Conservation (phyloP, 2,797 vertebrate species). For the Crocodylus rhombifer region DNA sequence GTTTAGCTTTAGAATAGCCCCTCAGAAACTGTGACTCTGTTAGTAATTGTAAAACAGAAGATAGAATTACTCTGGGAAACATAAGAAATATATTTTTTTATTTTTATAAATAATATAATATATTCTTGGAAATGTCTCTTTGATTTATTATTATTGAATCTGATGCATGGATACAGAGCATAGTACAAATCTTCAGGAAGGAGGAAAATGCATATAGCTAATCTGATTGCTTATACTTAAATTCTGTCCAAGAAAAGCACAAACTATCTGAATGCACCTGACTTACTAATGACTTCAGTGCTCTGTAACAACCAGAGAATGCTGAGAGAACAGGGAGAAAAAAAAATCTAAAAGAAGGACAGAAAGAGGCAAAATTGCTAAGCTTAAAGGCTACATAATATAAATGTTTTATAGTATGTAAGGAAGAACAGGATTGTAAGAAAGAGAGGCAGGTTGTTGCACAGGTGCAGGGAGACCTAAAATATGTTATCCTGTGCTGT, state of each 20-base stretch:
- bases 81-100: background rate
- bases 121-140: background rate
- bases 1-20: background rate
- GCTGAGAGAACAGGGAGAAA: background rate
- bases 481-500: accelerated
- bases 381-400: no score
- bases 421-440: no score
- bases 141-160: background rate
- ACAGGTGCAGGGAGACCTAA: no score
- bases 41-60: background rate
- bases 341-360: background rate
- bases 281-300: background rate
- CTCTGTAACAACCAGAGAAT: background rate
- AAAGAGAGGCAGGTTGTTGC: no score
- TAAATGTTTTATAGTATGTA: no score
- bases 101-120: background rate
- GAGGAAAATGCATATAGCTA: background rate
- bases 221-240: accelerated
- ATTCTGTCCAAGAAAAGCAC: background rate
- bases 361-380: background rate
- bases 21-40: background rate
- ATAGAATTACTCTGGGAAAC: background rate
- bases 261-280: background rate
- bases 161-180: background rate
- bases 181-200: background rate